Evolutionary conservation across 2,797 vertebrate genomes (phyloP), one percentile per base, ranked within the genome.

Genomic region (Philypnodon macrostomus): DNA sequence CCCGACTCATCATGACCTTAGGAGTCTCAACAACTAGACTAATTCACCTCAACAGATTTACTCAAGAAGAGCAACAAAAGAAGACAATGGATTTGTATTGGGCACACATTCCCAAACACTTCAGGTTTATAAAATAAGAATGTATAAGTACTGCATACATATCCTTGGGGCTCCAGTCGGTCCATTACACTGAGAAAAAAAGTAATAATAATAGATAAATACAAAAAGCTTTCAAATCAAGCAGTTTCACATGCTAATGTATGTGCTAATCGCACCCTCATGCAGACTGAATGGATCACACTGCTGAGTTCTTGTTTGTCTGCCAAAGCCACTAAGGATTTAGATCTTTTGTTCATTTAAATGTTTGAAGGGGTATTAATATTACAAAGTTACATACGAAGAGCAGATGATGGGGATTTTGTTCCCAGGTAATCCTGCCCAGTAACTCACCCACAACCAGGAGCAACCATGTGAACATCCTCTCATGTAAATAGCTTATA

Each of bases 391-490:
- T 30, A 18, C 27, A 13, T 11, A n/a, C 32, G 23, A 27, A 38
- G 21, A 27, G 34, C 29, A 38, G 55, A 70, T 45, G 38, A 36
- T 58, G 42, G 40, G 30, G 41, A 54, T 63, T 15, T 34, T 1
- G n/a, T 3, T 15, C 19, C 24, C 1, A 18, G 46, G 58, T 33
- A 23, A 65, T 46, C 47, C 13, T 12, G 10, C 44, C 5, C 1
- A 47, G 29, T 31, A 47, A 36, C n/a, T 57, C 48, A 36, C n/a
- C 55, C 48, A 68, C 53, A 72, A 38, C 29, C 10, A 23, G 4
- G 13, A 58, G 34, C 44, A 44, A 29, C 31, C 1, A 15, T 53
- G 31, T 38, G 47, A 51, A 23, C 51, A 52, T 47, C 39, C 36
- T 27, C 34, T 35, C 4, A 1, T 23, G 17, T 58, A 44, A 51